Percentiles rank a stretch among this genome's conserved stretches.
These are phyloP conservation scores for Phaethornis superciliosus DNA, from an alignment of 2,113 vertebrate genomes.

Conservation along the genomic window DNA sequence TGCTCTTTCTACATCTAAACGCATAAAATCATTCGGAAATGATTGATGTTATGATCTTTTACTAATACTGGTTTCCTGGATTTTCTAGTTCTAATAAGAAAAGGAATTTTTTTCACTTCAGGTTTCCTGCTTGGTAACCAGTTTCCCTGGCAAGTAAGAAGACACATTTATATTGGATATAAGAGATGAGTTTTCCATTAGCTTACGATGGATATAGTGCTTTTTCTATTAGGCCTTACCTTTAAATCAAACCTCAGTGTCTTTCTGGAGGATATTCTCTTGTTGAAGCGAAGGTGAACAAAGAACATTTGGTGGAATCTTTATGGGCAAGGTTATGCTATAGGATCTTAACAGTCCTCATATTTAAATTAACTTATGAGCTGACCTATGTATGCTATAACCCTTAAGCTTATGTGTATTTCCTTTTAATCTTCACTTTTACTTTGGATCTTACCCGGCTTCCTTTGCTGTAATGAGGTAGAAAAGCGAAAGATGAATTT, in stretches of 20 bases:
- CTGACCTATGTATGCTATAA: neutral
- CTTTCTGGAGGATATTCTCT: neutral
- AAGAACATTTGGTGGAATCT: neutral
- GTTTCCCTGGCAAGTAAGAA: neutral
- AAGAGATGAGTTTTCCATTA: neutral
- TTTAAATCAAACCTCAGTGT: neutral
- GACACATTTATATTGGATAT: neutral
- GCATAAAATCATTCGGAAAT: neutral
- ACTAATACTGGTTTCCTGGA: neutral
- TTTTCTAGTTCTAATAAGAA: neutral
- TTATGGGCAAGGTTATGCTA: neutral
- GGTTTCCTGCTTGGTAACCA: neutral
- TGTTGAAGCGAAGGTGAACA: neutral
- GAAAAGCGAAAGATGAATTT: neutral
- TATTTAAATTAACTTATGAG: constrained; percentile 29
- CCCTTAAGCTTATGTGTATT: neutral
- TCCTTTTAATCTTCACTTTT: neutral
- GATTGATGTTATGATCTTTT: neutral
- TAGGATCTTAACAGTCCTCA: neutral
- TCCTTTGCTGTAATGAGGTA: neutral
- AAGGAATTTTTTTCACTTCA: neutral
- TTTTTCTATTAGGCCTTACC: neutral
- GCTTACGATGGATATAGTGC: neutral
- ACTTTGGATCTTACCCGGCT: neutral
- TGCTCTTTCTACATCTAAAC: neutral